Percentiles rank a stretch among this genome's conserved stretches.
Conservation (phyloP, 1,140 invertebrate genomes). For the Plutomurus gul region DNA sequence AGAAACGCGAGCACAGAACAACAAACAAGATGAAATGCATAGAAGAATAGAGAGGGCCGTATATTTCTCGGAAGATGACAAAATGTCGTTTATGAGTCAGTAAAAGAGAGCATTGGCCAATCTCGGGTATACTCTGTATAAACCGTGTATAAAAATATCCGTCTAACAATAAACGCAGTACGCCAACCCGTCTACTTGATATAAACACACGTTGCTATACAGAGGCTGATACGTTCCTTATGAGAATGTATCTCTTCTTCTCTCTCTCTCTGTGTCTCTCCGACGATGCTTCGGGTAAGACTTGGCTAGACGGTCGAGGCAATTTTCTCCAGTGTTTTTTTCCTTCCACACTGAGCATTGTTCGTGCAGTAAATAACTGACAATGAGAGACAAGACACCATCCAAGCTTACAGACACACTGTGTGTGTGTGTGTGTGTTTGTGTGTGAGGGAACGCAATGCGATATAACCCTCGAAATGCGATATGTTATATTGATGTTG, state of each 20-base stretch:
- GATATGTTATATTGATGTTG: neutral
- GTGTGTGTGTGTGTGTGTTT: neutral
- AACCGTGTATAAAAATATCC: no score
- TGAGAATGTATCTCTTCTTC: no score
- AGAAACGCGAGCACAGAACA: no score
- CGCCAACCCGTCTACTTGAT: no score
- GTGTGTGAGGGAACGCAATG: neutral
- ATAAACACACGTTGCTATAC: no score
- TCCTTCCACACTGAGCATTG: neutral
- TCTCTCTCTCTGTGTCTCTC: no score
- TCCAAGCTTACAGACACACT: neutral
- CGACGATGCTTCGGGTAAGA: no score
- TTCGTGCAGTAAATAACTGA: neutral
- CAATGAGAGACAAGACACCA: neutral
- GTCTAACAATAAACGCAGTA: no score
- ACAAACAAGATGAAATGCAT: neutral
- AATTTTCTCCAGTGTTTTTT: neutral
- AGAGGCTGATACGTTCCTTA: no score
- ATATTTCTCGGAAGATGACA: neutral
- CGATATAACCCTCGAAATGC: neutral
- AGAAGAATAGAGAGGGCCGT: neutral
- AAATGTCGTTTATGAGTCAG: conserved; percentile 6
- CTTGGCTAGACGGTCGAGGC: no score
- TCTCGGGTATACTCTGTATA: no score
- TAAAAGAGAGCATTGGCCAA: neutral